Percentiles rank a stretch among this genome's conserved stretches.
Conservation (phyloP, 2,113 vertebrate species). For the Malurus elegans region DNA sequence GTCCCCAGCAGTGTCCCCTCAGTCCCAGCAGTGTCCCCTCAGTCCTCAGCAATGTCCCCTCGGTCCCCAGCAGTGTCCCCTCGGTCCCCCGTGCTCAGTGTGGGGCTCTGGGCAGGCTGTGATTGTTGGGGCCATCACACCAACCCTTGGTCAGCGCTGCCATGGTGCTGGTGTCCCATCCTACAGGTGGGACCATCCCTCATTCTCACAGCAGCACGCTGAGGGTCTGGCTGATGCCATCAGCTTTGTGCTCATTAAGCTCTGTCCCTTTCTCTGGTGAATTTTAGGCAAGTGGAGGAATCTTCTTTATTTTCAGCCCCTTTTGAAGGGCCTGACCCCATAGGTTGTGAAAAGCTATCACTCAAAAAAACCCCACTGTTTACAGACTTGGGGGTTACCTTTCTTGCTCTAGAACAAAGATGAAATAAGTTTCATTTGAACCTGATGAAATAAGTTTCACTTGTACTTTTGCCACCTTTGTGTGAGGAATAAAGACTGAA, state of each 20-base stretch:
- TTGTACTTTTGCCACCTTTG: neutral
- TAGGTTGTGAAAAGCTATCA: neutral
- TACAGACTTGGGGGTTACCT: neutral
- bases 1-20: no score
- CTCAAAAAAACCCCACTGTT: neutral
- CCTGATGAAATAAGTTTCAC: neutral
- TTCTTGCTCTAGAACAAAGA: neutral
- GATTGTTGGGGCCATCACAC: neutral
- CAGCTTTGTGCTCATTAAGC: neutral
- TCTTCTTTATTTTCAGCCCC: neutral
- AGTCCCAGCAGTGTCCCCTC: no score
- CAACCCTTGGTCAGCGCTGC: neutral
- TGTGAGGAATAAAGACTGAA: neutral
- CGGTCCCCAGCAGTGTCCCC: neutral
- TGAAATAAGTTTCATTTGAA: neutral
- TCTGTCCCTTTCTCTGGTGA: neutral
- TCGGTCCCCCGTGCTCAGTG: rapidly evolving
- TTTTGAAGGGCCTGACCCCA: neutral
- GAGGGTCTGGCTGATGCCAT: neutral
- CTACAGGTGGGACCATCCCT: no score
- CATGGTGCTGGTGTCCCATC: rapidly evolving
- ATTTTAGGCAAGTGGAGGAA: neutral
- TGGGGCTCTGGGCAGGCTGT: neutral
- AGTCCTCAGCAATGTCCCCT: no score
- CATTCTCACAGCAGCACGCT: neutral